Evolutionary conservation across 2,797 vertebrate species (phyloP), one percentile per base, ranked within the genome.

Genomic region (Lagocephalus sceleratus): DNA sequence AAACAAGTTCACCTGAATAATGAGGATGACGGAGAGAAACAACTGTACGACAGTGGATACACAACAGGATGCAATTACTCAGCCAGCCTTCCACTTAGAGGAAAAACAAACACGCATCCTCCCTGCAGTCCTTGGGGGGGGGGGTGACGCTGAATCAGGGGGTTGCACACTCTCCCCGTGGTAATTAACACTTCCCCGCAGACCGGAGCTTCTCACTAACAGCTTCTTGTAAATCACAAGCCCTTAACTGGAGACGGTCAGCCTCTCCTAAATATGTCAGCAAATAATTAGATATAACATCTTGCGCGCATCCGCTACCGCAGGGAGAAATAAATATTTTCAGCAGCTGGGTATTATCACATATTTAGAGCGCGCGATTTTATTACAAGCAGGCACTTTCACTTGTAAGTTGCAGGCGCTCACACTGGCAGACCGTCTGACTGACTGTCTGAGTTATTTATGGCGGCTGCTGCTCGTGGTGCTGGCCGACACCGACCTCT

Each of bases 131-230:
- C 7, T 51, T 54, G 52, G 60, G 44, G 5, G 23, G 59, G 63
- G 65, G 60, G 63, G 48, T 41, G 25, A 17, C 16, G 41, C 56
- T 51, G 16, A 63, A 67, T 67, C 1, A 0, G 62, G 9, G 56
- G 57, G 40, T 29, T 51, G 51, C n/a, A 66, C 63, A 62, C 60
- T 54, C 59, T 67, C 63, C 67, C 54, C 23, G 56, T 48, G 67
- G 64, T 76, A 77, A 81, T 82, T 71, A 83, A 81, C 67, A 78
- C 74, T 57, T 71, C 70, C 57, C 57, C 60, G 44, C 46, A 60
- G 63, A 58, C 51, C 11, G 11, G 47, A 35, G 26, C 46, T 16
- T 1, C 21, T 61, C 60, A 66, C 68, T 63, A 76, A 79, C 57
- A 65, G 55, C 62, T 68, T 66, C 73, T 66, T 54, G 50, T 66